Percentiles rank a stretch among this genome's conserved stretches.
phyloP scores from a whole-genome alignment of 37 sponge, comb jelly and placozoan genomes.

The Crambe crambe region DNA sequence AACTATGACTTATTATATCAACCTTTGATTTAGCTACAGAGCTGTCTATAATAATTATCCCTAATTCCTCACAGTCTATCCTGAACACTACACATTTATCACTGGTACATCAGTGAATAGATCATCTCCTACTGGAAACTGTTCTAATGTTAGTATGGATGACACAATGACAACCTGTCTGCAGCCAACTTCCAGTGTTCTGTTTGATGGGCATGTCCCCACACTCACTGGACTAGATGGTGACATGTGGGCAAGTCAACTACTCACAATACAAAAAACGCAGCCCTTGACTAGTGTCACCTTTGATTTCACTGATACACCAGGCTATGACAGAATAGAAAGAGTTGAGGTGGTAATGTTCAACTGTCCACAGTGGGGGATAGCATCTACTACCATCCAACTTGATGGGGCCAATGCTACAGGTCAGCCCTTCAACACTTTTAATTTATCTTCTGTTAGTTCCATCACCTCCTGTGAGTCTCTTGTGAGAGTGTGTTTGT shows the following conservation, averaged over 20 bases:
- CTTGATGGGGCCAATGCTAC: background rate
- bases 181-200: too few species aligned
- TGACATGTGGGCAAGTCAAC: too few species aligned
- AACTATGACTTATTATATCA: too few species aligned
- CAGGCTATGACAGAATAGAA: background rate
- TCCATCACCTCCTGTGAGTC: background rate
- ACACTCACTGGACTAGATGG: background rate
- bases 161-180: too few species aligned
- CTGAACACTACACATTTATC: too few species aligned
- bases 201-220: background rate
- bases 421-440: too few species aligned
- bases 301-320: background rate
- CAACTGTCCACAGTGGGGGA: background rate
- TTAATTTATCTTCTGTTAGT: background rate
- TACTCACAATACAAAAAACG: background rate
- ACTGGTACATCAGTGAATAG: too few species aligned
- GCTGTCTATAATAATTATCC: too few species aligned
- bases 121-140: too few species aligned
- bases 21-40: too few species aligned
- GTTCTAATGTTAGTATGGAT: too few species aligned
- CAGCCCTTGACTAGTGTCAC: background rate
- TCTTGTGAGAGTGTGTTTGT: background rate
- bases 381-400: background rate
- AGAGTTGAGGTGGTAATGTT: background rate
- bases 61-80: too few species aligned